Base-by-base conservation (phyloP, 2,113 vertebrate genomes). In the Cervus canadensis region DNA sequence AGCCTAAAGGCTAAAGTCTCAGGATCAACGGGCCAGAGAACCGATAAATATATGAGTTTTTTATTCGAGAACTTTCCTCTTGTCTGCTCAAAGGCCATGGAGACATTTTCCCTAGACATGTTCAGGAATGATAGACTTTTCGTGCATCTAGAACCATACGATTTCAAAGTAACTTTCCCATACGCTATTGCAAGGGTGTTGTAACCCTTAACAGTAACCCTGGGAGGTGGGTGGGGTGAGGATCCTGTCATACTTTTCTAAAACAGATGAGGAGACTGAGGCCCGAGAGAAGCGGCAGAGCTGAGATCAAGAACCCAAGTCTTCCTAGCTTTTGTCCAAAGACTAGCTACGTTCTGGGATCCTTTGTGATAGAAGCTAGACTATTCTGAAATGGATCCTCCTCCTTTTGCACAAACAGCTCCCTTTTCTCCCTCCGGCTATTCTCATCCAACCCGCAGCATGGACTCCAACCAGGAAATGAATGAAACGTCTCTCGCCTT, bases 401-500 rank as follows among this genome's bases (percentile, higher is more conserved):
- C 71, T 83, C 28, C 43, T 86, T 92, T 48, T 71, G 36, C 57
- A 43, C 15, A 30, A 87, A 28, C 33, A 30, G 14, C n/a, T 43
- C n/a, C 50, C 15, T 78, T 30, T 40, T 12, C 16, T 10, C 2
- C 33, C 14, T 7, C n/a, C 25, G 0, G 0, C 25, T 74, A 8
- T 48, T n/a, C 83, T 89, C 50, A 11, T 40, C 64, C 71, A 16
- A 17, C 45, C 30, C 9, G 87, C 1, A 26, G 89, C 36, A 15
- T 0, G 4, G 26, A 33, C 52, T 23, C 11, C 74, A 90, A 48
- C 74, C 15, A 64, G 26, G 57, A 93, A 1, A 10, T 5, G 1
- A 26, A 16, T 7, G 19, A 17, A 28, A 21, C 60, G 3, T 1
- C 43, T 82, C 98, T 98, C 76, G 97, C 99, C 97, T 99, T 99